These are phyloP conservation scores for Tethya wilhelma DNA, from an alignment of 37 sponge, comb jelly and placozoan species.

Conservation along the genomic window DNA sequence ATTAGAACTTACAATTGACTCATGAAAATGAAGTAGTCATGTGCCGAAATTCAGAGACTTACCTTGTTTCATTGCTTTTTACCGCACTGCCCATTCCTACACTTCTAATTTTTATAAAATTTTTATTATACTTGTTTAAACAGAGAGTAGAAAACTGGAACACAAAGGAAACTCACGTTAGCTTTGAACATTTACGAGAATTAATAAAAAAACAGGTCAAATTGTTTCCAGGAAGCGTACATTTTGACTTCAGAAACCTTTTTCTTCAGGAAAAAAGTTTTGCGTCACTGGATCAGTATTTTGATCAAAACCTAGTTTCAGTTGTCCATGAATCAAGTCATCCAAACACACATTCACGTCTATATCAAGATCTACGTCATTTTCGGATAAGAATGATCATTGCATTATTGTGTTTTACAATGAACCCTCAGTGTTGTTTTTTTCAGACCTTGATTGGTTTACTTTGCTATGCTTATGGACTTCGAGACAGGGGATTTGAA, in stretches of 20 bases:
- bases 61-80: no score
- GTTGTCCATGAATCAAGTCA: background rate
- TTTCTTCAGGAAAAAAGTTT: background rate
- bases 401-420: slow-evolving; percentile 1
- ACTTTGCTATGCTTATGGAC: slow-evolving; percentile 10
- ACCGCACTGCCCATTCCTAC: no score
- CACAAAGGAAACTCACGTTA: no score
- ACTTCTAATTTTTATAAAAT: no score
- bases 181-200: background rate
- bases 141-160: no score
- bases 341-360: background rate
- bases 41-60: no score
- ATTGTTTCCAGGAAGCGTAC: background rate
- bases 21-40: no score
- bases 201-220: background rate
- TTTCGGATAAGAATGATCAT: slow-evolving; percentile 1
- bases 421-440: slow-evolving; percentile 1
- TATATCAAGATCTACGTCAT: background rate
- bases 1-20: no score
- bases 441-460: slow-evolving; percentile 15
- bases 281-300: background rate
- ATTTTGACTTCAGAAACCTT: background rate
- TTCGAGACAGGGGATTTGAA: slow-evolving; percentile 1
- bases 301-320: background rate
- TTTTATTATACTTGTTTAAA: no score